These are phyloP conservation scores for Eristalis tenax DNA, from an alignment of 2,888 invertebrate genomes.

Conservation along the genomic window DNA sequence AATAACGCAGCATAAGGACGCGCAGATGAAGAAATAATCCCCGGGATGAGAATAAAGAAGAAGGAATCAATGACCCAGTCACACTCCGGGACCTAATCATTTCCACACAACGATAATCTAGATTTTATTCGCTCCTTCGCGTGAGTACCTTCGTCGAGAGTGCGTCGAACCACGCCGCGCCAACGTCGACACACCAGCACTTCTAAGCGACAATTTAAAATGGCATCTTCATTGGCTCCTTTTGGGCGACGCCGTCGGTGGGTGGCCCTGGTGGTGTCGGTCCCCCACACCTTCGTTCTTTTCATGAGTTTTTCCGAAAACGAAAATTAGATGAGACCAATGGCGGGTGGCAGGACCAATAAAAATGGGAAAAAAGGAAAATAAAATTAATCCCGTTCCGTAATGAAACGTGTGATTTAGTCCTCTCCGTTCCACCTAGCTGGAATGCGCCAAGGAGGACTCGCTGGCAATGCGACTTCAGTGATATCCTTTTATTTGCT, in stretches of 20 bases:
- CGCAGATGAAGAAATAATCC: conserved; percentile 72
- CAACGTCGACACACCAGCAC: not conserved
- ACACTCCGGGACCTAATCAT: conserved; percentile 71
- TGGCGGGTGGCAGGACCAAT: conserved; percentile 70
- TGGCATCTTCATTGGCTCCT: conserved; percentile 65
- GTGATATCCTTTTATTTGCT: conserved; percentile 69
- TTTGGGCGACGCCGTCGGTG: conserved; percentile 1
- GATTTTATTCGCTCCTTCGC: conserved; percentile 70
- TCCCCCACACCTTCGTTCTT: conserved; percentile 43
- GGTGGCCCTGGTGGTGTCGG: not conserved
- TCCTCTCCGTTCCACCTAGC: conserved; percentile 47
- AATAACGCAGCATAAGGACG: conserved; percentile 70
- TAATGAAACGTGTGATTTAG: conserved; percentile 72
- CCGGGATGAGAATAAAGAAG: conserved; percentile 69
- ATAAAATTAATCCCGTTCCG: conserved; percentile 71
- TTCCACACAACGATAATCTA: conserved; percentile 71
- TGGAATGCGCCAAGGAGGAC: conserved; percentile 26
- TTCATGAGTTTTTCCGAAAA: conserved; percentile 60
- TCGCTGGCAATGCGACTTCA: conserved; percentile 20
- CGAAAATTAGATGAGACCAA: conserved; percentile 70
- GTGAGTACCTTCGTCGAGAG: conserved; percentile 63
- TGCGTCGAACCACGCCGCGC: not conserved
- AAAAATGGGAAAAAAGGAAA: conserved; percentile 67
- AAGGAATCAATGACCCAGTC: conserved; percentile 72
- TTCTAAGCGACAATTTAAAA: conserved; percentile 62